A percentile compares a stretch with the other conserved stretches of the same genome.
phyloP scores from a whole-genome alignment of 1,140 invertebrate genomes.

The Brachionus manjavacas region DNA sequence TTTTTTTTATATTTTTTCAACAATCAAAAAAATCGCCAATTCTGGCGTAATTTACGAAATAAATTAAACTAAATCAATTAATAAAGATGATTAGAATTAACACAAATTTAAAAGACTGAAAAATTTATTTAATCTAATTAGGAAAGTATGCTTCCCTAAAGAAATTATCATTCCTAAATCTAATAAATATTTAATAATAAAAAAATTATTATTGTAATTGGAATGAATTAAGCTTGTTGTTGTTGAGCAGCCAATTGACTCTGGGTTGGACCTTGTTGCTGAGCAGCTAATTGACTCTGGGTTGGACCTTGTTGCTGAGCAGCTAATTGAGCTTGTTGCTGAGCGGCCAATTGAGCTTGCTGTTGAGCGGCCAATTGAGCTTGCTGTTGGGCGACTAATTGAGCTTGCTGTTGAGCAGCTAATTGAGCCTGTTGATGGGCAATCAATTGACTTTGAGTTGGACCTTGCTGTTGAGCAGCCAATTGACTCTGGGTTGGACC shows the following conservation, averaged over 20 bases:
- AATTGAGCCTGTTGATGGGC: not conserved
- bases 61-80: no score
- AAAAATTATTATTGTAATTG: no score
- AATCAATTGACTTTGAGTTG: no score
- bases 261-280: not conserved
- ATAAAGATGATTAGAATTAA: not conserved
- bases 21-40: no score
- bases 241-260: not conserved
- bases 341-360: not conserved
- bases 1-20: no score
- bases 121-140: conserved; percentile 2
- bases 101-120: not conserved
- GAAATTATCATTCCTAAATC: not conserved
- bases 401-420: not conserved
- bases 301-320: not conserved
- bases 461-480: not conserved
- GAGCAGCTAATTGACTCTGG: not conserved
- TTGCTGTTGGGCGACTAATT: not conserved
- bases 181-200: not conserved
- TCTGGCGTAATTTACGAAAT: no score
- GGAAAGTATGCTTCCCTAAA: not conserved
- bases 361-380: not conserved
- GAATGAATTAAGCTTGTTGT: not conserved
- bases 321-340: not conserved
- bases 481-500: not conserved